Conservation (phyloP, 1,140 invertebrate genomes). For the Helicoverpa zea region DNA sequence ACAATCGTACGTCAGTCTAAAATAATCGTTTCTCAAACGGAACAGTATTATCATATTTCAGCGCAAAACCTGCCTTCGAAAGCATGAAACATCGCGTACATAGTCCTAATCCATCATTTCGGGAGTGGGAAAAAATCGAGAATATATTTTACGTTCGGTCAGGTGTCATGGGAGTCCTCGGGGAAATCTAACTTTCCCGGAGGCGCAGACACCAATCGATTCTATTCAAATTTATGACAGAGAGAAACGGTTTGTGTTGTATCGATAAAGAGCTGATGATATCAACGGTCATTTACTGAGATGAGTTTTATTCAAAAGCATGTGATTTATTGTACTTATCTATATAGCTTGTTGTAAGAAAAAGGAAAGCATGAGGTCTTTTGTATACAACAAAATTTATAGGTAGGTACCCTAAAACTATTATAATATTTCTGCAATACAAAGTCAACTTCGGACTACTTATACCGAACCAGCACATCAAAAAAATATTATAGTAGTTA, state of each 20-base stretch:
- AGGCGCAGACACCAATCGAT: constrained; percentile 86
- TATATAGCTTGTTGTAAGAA: too few species aligned
- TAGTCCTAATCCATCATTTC: constrained; percentile 57
- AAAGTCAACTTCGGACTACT: too few species aligned
- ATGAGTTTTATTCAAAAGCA: too few species aligned
- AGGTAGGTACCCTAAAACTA: too few species aligned
- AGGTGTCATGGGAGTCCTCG: constrained; percentile 84
- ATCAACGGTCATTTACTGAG: neutral
- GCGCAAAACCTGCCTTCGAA: constrained; percentile 42
- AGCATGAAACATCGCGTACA: constrained; percentile 48
- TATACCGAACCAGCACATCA: too few species aligned
- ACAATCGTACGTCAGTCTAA: neutral
- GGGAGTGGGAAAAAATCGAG: constrained; percentile 66
- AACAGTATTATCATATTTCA: constrained; percentile 31
- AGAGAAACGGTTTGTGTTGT: constrained; percentile 76
- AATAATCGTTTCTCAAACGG: constrained; percentile 4
- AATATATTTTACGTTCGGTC: constrained; percentile 86
- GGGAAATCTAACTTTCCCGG: constrained; percentile 86
- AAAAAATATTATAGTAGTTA: neutral
- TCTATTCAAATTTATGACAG: constrained; percentile 87
- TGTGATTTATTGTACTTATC: too few species aligned
- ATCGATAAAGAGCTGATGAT: constrained; percentile 67
- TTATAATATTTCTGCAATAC: too few species aligned
- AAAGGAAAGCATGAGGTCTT: too few species aligned
- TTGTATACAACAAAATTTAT: too few species aligned